phyloP scores from a whole-genome alignment of 2,888 invertebrate species.

The Lissocephala sabroskyi region DNA sequence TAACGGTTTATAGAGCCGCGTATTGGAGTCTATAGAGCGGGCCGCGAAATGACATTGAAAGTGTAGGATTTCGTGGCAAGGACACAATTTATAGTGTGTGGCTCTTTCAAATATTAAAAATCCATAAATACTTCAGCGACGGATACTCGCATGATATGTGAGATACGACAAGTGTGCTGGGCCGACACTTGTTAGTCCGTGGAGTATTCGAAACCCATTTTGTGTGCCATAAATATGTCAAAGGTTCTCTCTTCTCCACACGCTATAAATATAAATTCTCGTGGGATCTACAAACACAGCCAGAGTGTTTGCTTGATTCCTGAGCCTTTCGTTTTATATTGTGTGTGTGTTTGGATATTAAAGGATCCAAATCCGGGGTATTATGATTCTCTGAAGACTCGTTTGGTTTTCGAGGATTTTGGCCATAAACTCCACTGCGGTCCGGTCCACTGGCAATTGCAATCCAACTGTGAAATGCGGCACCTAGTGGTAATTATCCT shows the following conservation, averaged over 20 bases:
- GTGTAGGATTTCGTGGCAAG: constrained; percentile 29
- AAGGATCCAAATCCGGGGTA: no score
- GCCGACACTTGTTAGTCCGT: constrained; percentile 42
- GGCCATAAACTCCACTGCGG: no score
- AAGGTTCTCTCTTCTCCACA: constrained; percentile 27
- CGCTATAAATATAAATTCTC: constrained; percentile 27
- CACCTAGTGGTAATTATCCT: constrained; percentile 44
- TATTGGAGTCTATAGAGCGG: constrained; percentile 14
- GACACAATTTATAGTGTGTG: constrained; percentile 20
- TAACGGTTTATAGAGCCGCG: constrained; percentile 61
- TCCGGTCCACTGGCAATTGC: constrained; percentile 37
- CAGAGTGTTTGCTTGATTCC: background rate
- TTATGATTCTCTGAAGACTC: no score
- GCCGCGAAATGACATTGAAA: constrained; percentile 27
- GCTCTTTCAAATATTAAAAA: constrained; percentile 46
- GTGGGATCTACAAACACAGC: constrained; percentile 46
- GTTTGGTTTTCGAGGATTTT: no score
- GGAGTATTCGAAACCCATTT: constrained; percentile 30
- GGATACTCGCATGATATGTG: constrained; percentile 39
- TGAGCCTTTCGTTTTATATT: background rate
- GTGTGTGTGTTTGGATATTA: no score
- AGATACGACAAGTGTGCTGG: constrained; percentile 26
- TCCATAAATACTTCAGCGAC: constrained; percentile 51
- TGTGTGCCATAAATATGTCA: constrained; percentile 63
- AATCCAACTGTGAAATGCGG: constrained; percentile 55